These are phyloP conservation scores for Mesochorus sp. DNA, from an alignment of 2,888 invertebrate genomes.

Conservation along the genomic window DNA sequence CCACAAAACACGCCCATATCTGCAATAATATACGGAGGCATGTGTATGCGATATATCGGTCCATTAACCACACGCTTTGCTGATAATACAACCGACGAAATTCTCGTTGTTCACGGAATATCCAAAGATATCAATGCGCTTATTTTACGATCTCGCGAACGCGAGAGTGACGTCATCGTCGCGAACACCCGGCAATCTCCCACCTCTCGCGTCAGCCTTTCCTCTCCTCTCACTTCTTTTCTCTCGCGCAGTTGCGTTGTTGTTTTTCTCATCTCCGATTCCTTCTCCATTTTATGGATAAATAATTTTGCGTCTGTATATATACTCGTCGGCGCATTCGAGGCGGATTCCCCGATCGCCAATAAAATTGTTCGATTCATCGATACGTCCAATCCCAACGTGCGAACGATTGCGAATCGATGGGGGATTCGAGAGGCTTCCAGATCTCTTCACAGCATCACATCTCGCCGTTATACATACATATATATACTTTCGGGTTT, in stretches of 20 bases:
- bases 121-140: slow-evolving; percentile 27
- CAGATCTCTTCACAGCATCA: background rate
- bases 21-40: background rate
- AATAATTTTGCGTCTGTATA: slow-evolving; percentile 27
- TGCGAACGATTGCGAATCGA: slow-evolving; percentile 31
- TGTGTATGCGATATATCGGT: too few relatives aligned
- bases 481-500: slow-evolving; percentile 2
- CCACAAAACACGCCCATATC: slow-evolving; percentile 3
- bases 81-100: slow-evolving; percentile 53
- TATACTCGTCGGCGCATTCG: background rate
- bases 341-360: slow-evolving; percentile 47
- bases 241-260: background rate
- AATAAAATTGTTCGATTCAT: slow-evolving; percentile 53
- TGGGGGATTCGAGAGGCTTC: slow-evolving; percentile 43
- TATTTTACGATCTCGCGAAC: slow-evolving; percentile 39
- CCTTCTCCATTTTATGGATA: slow-evolving; percentile 36
- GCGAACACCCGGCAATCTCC: slow-evolving; percentile 13
- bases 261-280: background rate
- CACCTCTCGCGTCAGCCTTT: slow-evolving; percentile 35
- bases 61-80: background rate
- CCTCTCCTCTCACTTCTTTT: slow-evolving; percentile 12
- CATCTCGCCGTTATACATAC: background rate
- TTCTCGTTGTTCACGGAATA: slow-evolving; percentile 45
- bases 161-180: slow-evolving; percentile 35
- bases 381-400: slow-evolving; percentile 46